These are phyloP conservation scores for Teleogryllus occipitalis DNA, from an alignment of 1,140 invertebrate genomes.

Conservation along the genomic window DNA sequence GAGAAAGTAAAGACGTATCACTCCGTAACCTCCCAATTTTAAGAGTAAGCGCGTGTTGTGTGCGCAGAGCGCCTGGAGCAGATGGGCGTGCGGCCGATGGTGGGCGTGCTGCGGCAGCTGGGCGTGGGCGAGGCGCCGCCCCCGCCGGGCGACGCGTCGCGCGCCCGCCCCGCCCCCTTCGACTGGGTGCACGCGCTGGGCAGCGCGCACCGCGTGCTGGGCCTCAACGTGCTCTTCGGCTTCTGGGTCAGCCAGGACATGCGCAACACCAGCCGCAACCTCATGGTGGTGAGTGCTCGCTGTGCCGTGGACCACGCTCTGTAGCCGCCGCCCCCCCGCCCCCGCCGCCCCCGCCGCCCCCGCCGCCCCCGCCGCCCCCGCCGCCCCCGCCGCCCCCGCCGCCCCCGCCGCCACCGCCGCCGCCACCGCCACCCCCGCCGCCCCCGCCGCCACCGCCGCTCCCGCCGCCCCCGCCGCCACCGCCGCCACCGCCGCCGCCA, in stretches of 20 bases:
- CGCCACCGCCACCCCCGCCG: no score
- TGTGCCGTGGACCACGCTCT: no score
- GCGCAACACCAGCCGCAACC: conserved; percentile 50
- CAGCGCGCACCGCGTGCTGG: conserved; percentile 41
- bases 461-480: no score
- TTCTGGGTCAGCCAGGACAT: conserved; percentile 56
- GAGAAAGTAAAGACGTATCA: no score
- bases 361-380: no score
- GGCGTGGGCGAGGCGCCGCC: conserved; percentile 42
- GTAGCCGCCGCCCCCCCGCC: no score
- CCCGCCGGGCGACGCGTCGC: no score
- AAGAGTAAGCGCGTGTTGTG: not conserved
- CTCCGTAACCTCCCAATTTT: no score
- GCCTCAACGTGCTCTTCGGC: conserved; percentile 50
- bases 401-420: no score
- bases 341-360: no score
- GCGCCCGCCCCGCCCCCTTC: conserved; percentile 30
- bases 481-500: no score
- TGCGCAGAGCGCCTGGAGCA: conserved; percentile 47
- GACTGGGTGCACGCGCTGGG: conserved; percentile 44
- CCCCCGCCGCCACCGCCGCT: not conserved
- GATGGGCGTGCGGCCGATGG: conserved; percentile 47
- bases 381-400: no score
- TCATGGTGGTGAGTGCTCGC: conserved; percentile 46
- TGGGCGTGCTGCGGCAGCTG: conserved; percentile 39